These are phyloP conservation scores for Vulpes ferrilata DNA, from an alignment of 2,113 vertebrate genomes.

Conservation along the genomic window DNA sequence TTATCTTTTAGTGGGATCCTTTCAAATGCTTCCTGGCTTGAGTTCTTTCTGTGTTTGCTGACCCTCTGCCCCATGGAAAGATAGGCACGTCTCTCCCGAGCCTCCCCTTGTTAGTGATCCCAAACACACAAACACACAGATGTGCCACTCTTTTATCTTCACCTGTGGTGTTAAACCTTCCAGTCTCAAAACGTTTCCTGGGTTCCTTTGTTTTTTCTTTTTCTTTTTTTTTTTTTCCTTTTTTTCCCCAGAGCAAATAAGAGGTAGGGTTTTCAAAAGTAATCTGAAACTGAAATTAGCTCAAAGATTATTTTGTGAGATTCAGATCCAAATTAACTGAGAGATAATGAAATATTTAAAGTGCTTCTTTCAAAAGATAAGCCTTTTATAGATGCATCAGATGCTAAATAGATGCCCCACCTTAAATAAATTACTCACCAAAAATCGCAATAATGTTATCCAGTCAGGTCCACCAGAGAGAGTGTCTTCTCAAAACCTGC, in stretches of 20 bases:
- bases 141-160: not conserved
- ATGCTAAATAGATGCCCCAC: constrained; percentile 45
- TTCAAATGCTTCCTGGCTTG: constrained; percentile 21
- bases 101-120: not conserved
- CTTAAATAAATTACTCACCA: not conserved
- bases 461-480: not conserved
- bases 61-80: not conserved
- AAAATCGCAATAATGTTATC: not conserved
- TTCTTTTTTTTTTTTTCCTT: not conserved
- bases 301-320: constrained; percentile 58
- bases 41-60: constrained; percentile 57
- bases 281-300: constrained; percentile 65
- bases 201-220: not conserved
- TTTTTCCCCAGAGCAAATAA: not conserved
- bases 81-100: not conserved
- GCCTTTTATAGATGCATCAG: constrained; percentile 39
- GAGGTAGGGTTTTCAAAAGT: constrained; percentile 22
- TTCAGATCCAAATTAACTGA: constrained; percentile 61
- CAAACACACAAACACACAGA: constrained; percentile 33
- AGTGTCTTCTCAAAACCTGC: not conserved
- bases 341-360: constrained; percentile 71
- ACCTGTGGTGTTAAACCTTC: not conserved
- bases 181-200: not conserved
- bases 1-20: not conserved
- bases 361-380: constrained; percentile 39